Base-by-base conservation (phyloP, 2,113 vertebrate species). In the Rynchops niger region DNA sequence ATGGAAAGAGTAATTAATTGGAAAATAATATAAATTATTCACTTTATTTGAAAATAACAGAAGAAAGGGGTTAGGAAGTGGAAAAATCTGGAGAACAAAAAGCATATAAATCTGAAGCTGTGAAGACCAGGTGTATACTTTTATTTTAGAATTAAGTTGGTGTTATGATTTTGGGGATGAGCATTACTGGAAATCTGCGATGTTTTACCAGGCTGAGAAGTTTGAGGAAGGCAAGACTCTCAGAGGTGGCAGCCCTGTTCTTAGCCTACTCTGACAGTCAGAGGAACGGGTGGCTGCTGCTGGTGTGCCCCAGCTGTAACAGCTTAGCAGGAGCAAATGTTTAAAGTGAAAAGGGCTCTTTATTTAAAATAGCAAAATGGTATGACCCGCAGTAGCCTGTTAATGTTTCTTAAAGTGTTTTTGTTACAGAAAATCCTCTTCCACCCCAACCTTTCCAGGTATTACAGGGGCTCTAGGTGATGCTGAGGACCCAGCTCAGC, bases 231-330 rank as follows among this genome's bases (percentile, higher is more conserved):
- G 20, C 36, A 25, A 61, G 20, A 20, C 66, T 58, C 30, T 82
- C 5, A 0, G 47, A 50, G 25, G 9, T 42, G 38, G 15, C 61
- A 30, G 36, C 42, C 47, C 53, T 76, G 38, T 45, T 56, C 20
- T 59, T 55, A 15, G 47, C 6, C 1, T 23, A 53, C 30, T 11
- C 29, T 49, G 50, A 20, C 47, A 59, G n/a, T 30, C 62, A 65
- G 45, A 73, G 63, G 36, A 63, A 49, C 0, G 0, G 19, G 53
- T 0, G 0, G 20, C 52, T 42, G 29, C 63, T 42, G 95, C 63
- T 5, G 21, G 7, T 30, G 55, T 58, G 49, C 23, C 34, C 38
- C 3, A 7, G 20, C 42, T 81, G 0, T 56, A 43, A 17, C 30
- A 65, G 72, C 38, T 40, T 62, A 70, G 52, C 27, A 65, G 62